phyloP scores from a whole-genome alignment of 1,140 invertebrate genomes.

The Papilio polytes region DNA sequence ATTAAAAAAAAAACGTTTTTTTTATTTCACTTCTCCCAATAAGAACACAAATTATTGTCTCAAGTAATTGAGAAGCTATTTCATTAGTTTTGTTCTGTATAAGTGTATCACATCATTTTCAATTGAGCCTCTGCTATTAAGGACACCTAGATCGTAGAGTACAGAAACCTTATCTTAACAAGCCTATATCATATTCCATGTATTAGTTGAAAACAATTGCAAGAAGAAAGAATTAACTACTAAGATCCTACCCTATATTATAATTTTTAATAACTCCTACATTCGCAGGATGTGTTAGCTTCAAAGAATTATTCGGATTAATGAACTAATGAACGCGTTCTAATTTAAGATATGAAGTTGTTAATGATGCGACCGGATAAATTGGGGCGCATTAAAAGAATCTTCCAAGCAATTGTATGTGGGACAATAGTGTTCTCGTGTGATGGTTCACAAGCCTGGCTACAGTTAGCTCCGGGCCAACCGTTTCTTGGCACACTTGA shows the following conservation, averaged over 20 bases:
- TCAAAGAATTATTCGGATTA: not conserved
- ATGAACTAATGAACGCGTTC: not conserved
- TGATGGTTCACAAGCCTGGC: conserved; percentile 53
- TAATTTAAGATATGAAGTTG: conserved; percentile 1
- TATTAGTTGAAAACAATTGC: too few relatives aligned
- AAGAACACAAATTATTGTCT: too few relatives aligned
- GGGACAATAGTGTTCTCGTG: conserved; percentile 55
- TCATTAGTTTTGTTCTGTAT: too few relatives aligned
- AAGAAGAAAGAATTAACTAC: too few relatives aligned
- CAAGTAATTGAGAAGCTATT: too few relatives aligned
- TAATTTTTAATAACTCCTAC: not conserved
- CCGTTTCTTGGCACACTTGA: conserved; percentile 59
- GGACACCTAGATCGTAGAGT: too few relatives aligned
- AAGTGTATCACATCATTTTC: too few relatives aligned
- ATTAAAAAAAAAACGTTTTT: too few relatives aligned
- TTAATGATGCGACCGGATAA: not conserved
- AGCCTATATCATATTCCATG: too few relatives aligned
- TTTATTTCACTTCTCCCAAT: too few relatives aligned
- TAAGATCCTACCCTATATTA: not conserved
- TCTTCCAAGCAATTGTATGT: conserved; percentile 46
- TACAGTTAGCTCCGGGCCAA: conserved; percentile 55
- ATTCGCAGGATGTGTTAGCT: not conserved
- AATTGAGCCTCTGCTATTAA: too few relatives aligned
- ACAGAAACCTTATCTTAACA: too few relatives aligned
- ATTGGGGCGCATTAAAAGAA: conserved; percentile 24